Evolutionary conservation across 2,797 vertebrate species (phyloP), one percentile per base, ranked within the genome.

Genomic region (Molossus molossus): DNA sequence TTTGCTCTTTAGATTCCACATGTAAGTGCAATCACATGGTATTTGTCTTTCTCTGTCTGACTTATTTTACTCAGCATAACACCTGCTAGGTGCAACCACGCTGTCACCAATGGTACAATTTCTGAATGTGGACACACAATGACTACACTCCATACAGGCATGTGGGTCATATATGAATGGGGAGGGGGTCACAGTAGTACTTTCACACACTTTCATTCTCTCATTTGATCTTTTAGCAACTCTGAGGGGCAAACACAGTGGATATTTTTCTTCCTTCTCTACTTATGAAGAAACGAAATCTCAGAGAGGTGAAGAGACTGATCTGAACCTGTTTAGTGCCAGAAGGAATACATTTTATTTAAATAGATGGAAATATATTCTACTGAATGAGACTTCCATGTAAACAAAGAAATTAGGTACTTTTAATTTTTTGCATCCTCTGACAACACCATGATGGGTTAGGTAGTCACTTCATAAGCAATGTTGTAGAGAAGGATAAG

Each of bases 301-400:
- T 77, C 58, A 91, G 65, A 82, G n/a, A 83, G 83, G 69, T 83
- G 9, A 96, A 88, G 27, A n/a, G 57, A 86, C 50, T 27, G 40
- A 83, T 88, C 40, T 55, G 87, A 83, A 62, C 75, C 25, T 65
- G 5, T 75, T 92, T 79, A 70, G 50, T 79, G n/a, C 29, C 58
- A 75, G 40, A 79, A 94, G 45, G 60, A 79, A 91, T 67, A 55
- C 33, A 79, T 92, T 94, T 73, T 79, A 72, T 70, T 82, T 90
- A 95, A 95, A 92, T 86, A 53, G 60, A 87, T 96, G 90, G 58
- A 95, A 97, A 95, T 90, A 25, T 80, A 94, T 95, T 80, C 79
- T 90, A 45, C 27, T 80, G 57, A 18, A 3, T 92, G 48, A 95
- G 77, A 85, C n/a, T 75, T 93, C 40, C 48, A 27, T 37, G 37